A percentile compares a stretch with the other conserved stretches of the same genome.
Conservation (phyloP, 2,797 vertebrate genomes). For the Enteromius treurensis region DNA sequence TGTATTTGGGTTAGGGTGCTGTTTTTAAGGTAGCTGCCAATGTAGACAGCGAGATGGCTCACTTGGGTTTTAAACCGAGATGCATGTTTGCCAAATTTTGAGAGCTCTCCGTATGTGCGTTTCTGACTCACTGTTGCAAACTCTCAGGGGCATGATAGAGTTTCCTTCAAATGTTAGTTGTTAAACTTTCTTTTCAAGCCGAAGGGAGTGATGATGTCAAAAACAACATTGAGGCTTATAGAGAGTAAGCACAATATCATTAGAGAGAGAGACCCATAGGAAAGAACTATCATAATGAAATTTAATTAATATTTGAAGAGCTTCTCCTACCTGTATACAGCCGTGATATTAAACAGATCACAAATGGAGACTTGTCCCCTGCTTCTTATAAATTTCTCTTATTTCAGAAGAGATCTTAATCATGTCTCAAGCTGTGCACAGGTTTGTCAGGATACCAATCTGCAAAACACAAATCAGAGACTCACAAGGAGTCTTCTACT, state of each 20-base stretch:
- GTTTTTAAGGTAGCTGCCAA: not conserved
- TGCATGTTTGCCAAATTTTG: no score
- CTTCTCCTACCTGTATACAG: not conserved
- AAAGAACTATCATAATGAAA: not conserved
- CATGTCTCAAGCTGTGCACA: not conserved
- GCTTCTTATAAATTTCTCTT: not conserved
- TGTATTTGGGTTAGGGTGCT: not conserved
- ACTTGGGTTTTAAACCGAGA: not conserved
- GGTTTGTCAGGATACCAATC: not conserved
- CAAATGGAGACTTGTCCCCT: not conserved
- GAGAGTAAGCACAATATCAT: constrained; percentile 4
- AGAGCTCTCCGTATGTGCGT: not conserved
- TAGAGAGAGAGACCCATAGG: not conserved
- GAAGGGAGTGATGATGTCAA: not conserved
- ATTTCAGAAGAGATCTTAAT: not conserved
- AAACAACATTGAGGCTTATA: not conserved
- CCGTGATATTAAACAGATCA: not conserved
- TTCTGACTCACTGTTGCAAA: not conserved
- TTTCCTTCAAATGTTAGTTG: not conserved
- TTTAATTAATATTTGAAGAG: not conserved
- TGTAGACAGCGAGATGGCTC: not conserved
- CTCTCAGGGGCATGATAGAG: not conserved
- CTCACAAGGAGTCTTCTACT: not conserved
- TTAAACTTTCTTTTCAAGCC: not conserved
- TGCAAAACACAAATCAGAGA: not conserved